Percentiles rank a stretch among this genome's conserved stretches.
These are phyloP conservation scores for Proterorhinus semilunaris DNA, from an alignment of 2,113 vertebrate genomes.

Conservation along the genomic window DNA sequence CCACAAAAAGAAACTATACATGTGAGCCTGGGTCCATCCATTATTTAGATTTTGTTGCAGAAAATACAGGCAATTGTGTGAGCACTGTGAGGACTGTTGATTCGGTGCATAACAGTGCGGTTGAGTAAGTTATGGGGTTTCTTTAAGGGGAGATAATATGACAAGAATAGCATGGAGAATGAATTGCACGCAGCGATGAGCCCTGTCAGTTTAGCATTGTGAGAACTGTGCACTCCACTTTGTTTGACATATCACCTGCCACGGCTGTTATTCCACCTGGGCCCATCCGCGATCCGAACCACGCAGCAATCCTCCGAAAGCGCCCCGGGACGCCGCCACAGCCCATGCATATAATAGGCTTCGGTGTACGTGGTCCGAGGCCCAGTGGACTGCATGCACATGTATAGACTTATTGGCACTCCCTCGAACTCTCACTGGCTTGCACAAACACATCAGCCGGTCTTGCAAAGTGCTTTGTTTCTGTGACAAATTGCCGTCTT, in stretches of 20 bases:
- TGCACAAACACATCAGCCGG: constrained; percentile 16
- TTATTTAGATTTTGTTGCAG: too few species aligned
- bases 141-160: constrained; percentile 19
- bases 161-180: constrained; percentile 17
- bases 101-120: neutral
- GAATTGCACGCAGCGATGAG: constrained; percentile 13
- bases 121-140: constrained; percentile 6
- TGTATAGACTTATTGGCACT: neutral
- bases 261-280: constrained; percentile 1
- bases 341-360: neutral
- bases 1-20: too few species aligned
- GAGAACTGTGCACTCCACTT: neutral
- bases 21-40: too few species aligned
- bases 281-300: neutral
- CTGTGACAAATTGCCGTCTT: constrained; percentile 47
- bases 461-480: constrained; percentile 44
- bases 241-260: neutral
- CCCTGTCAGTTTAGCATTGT: constrained; percentile 20
- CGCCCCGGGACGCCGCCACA: neutral
- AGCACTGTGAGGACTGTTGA: too few species aligned
- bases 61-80: too few species aligned
- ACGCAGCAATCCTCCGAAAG: neutral
- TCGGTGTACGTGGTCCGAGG: neutral
- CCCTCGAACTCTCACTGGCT: neutral
- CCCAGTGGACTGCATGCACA: neutral